These are phyloP conservation scores for Procambarus clarkii DNA, from an alignment of 1,140 invertebrate genomes.

Conservation along the genomic window DNA sequence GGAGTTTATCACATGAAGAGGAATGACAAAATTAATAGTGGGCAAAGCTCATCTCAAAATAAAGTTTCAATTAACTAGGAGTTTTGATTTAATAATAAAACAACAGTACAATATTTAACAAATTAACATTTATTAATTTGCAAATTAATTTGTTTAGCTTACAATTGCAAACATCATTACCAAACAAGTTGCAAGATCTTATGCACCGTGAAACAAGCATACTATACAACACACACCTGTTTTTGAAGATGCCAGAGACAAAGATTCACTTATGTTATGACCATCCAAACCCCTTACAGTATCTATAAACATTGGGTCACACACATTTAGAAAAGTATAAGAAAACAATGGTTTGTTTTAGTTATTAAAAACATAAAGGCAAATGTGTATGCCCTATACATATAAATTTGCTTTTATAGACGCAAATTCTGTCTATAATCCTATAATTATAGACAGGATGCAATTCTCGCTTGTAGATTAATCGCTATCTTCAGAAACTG, in stretches of 20 bases:
- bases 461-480: not conserved
- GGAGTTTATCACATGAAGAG: no score
- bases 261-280: not conserved
- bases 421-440: no score
- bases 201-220: not conserved
- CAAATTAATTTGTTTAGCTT: not conserved
- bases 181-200: not conserved
- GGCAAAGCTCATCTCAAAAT: no score
- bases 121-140: not conserved
- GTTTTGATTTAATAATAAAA: no score
- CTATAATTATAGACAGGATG: not conserved
- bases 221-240: not conserved
- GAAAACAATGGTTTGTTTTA: not conserved
- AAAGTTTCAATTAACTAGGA: no score
- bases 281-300: not conserved
- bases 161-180: not conserved
- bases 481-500: constrained; percentile 40
- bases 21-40: no score
- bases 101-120: not conserved
- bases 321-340: not conserved
- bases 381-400: not conserved
- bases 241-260: not conserved
- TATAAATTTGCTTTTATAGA: not conserved
- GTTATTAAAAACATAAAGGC: not conserved
- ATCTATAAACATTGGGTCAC: not conserved